phyloP scores from a whole-genome alignment of 2,888 invertebrate genomes.

The Nomada flava region DNA sequence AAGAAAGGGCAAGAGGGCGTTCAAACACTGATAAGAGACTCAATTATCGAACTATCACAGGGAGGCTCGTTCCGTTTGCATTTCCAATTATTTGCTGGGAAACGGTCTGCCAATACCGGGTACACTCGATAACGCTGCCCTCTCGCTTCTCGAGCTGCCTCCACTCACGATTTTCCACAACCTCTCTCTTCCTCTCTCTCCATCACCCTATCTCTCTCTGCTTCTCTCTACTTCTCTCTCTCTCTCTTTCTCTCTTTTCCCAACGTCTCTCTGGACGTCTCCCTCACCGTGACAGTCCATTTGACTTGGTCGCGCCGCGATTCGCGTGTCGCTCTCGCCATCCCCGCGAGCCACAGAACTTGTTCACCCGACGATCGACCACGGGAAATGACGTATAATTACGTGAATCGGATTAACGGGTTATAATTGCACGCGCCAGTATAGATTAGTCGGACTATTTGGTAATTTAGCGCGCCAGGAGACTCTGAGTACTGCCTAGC shows the following conservation, averaged over 20 bases:
- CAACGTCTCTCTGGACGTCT: conserved; percentile 2
- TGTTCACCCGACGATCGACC: conserved; percentile 22
- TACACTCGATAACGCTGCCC: conserved; percentile 76
- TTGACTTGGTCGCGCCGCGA: conserved; percentile 35
- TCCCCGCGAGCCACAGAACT: conserved; percentile 28
- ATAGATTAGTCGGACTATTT: conserved; percentile 11
- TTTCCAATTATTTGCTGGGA: conserved; percentile 84
- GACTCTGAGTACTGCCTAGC: background rate
- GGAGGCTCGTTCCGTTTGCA: conserved; percentile 82
- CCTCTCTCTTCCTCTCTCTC: conserved; percentile 8
- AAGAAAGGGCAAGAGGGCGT: conserved; percentile 70
- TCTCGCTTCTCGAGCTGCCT: conserved; percentile 54
- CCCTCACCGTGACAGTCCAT: conserved; percentile 13
- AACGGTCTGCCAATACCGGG: conserved; percentile 83
- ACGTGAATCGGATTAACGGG: conserved; percentile 41
- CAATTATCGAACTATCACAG: conserved; percentile 84
- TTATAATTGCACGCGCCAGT: conserved; percentile 26
- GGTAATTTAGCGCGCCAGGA: background rate
- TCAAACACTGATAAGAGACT: conserved; percentile 83
- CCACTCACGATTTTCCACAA: conserved; percentile 42
- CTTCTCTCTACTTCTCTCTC: background rate
- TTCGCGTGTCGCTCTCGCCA: conserved; percentile 28
- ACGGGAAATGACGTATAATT: conserved; percentile 55
- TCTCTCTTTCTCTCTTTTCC: conserved; percentile 9
- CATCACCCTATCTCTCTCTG: background rate